phyloP scores from a whole-genome alignment of 2,888 invertebrate genomes.

The Volucella zonaria region DNA sequence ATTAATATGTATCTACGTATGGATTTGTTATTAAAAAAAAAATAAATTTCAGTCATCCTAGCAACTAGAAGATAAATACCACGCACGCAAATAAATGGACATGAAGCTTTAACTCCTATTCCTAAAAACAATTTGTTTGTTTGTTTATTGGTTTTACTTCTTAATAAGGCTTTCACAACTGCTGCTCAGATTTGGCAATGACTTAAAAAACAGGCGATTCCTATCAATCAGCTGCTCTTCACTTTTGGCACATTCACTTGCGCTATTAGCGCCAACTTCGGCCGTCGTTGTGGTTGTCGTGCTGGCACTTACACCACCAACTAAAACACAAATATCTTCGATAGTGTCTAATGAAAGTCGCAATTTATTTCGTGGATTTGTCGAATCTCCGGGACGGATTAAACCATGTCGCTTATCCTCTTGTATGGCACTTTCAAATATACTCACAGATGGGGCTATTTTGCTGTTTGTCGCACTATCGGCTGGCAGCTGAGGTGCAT shows the following conservation, averaged over 20 bases:
- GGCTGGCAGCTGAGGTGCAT: conserved; percentile 39
- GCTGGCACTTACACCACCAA: conserved; percentile 43
- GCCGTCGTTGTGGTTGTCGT: conserved; percentile 59
- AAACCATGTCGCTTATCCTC: conserved; percentile 76
- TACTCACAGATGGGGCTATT: conserved; percentile 75
- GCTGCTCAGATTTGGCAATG: conserved; percentile 89
- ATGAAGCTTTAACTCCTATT: conserved; percentile 39
- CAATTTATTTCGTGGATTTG: conserved; percentile 83
- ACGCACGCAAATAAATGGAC: conserved; percentile 64
- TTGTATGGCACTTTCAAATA: conserved; percentile 79
- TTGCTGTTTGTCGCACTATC: conserved; percentile 36
- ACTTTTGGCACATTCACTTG: conserved; percentile 71
- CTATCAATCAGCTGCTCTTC: conserved; percentile 76
- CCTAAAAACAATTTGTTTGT: conserved; percentile 48
- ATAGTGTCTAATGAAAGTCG: conserved; percentile 80
- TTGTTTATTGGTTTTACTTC: conserved; percentile 76
- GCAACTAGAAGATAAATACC: conserved; percentile 53
- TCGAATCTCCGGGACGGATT: conserved; percentile 55
- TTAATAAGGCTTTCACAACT: conserved; percentile 86
- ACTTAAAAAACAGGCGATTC: conserved; percentile 84
- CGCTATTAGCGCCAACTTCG: conserved; percentile 55
- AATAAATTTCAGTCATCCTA: conserved; percentile 63
- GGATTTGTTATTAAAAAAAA: conserved; percentile 37
- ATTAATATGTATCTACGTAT: conserved; percentile 6
- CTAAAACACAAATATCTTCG: conserved; percentile 71